phyloP scores from a whole-genome alignment of 2,113 vertebrate species.

The Macroglossus sobrinus region DNA sequence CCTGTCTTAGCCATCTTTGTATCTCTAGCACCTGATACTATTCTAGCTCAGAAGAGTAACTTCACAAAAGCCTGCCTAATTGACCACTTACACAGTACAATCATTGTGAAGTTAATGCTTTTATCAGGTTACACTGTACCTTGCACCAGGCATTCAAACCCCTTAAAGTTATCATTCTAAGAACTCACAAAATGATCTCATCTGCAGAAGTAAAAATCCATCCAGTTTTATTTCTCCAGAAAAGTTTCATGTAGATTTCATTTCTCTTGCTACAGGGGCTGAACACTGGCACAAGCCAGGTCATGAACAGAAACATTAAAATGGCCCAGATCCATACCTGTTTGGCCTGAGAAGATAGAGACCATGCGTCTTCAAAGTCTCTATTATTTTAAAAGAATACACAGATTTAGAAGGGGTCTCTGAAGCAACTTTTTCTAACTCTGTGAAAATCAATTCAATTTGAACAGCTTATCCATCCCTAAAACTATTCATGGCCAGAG shows the following conservation, averaged over 20 bases:
- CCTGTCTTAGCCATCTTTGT: background rate
- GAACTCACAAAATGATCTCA: background rate
- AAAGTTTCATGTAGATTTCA: background rate
- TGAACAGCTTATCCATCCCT: background rate
- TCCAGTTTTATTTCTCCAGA: background rate
- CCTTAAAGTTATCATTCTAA: background rate
- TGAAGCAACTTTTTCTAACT: background rate
- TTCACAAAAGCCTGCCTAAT: background rate
- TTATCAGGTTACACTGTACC: background rate
- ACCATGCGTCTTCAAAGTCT: background rate
- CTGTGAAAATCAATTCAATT: background rate
- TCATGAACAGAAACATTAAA: background rate
- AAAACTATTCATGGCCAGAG: background rate
- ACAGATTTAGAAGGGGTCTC: background rate
- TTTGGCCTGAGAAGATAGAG: background rate
- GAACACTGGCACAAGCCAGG: background rate
- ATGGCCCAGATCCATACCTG: background rate
- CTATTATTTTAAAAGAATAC: background rate
- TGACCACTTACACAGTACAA: background rate
- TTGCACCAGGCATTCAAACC: background rate
- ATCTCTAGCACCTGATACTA: background rate
- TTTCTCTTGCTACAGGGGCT: background rate
- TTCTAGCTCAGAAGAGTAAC: background rate
- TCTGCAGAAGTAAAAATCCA: background rate
- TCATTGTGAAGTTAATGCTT: background rate